Percentiles rank a stretch among this genome's conserved stretches.
Conservation (phyloP, 2,797 vertebrate species). For the Varecia variegata region DNA sequence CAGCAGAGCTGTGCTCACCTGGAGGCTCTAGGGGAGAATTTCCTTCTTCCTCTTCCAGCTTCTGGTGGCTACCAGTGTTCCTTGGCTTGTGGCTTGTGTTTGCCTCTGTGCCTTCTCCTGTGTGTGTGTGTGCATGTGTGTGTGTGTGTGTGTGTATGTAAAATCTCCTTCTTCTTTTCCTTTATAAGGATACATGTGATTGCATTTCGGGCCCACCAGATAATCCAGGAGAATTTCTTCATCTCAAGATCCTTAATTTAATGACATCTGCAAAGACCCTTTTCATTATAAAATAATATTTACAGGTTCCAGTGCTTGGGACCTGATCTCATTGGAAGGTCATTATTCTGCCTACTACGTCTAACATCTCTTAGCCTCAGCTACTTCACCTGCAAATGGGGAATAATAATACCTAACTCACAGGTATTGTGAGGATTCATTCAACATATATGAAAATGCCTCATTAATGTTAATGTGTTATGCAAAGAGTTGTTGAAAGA, state of each 20-base stretch:
- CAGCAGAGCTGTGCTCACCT: neutral
- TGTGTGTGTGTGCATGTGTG: neutral
- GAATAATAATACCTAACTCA: neutral
- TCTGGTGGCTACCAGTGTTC: neutral
- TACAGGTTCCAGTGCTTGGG: neutral
- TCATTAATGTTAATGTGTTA: neutral
- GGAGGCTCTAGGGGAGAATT: neutral
- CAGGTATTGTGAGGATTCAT: neutral
- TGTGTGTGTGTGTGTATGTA: accelerated
- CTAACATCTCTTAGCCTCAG: neutral
- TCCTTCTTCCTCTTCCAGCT: neutral
- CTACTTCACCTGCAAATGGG: neutral
- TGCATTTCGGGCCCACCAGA: neutral
- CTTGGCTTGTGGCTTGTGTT: neutral
- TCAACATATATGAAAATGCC: neutral
- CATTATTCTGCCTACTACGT: neutral
- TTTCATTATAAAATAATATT: neutral
- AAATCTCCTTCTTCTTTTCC: neutral
- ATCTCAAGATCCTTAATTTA: neutral
- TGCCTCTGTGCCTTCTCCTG: neutral
- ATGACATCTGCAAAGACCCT: neutral
- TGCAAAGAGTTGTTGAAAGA: neutral
- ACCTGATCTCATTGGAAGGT: neutral
- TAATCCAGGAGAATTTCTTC: neutral
- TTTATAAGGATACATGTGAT: neutral